Evolutionary conservation across 2,797 vertebrate genomes (phyloP).

Genomic region (Notolepis coatsorum): DNA sequence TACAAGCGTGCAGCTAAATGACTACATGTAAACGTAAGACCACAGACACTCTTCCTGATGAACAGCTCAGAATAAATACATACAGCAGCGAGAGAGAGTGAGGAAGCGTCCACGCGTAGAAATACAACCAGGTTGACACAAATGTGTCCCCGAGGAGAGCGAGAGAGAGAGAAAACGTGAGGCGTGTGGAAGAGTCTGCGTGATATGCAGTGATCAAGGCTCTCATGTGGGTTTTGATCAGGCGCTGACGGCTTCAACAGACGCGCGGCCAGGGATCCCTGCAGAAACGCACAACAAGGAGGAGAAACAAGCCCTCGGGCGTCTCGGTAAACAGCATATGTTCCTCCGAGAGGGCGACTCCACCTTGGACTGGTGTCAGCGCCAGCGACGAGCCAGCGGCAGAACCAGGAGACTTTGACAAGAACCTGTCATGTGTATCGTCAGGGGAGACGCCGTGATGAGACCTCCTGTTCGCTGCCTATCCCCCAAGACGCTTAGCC

Average conservation of each 20-base stretch:
- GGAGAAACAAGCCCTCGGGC: conserved; percentile 57
- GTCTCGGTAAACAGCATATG: conserved; percentile 85
- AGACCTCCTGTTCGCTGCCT: conserved; percentile 46
- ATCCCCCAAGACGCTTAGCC: too few species aligned
- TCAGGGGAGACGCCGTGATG: conserved; percentile 55
- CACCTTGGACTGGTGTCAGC: conserved; percentile 73
- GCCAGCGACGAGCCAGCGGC: conserved; percentile 73
- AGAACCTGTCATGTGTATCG: conserved; percentile 70
- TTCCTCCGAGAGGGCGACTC: conserved; percentile 79
- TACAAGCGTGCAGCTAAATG: too few species aligned
- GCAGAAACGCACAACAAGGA: conserved; percentile 36
- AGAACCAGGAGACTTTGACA: conserved; percentile 75
- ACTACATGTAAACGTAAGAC: too few species aligned
- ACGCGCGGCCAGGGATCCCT: conserved; percentile 72
- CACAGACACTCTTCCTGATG: too few species aligned
- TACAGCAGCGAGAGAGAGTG: conserved; percentile 25
- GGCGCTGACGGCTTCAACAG: conserved; percentile 80
- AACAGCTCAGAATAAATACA: conserved; percentile 22
- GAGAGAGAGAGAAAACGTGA: conserved; percentile 49
- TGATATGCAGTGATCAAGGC: conserved; percentile 73
- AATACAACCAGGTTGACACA: conserved; percentile 52
- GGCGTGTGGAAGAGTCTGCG: conserved; percentile 61
- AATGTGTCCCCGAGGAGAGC: conserved; percentile 58
- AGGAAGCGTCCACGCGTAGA: conserved; percentile 40
- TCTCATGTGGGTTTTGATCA: conserved; percentile 81